Evolutionary conservation across 23 tunicate species (phyloP), one percentile per base, ranked within the genome.

Genomic region (Aplidium turbinatum): DNA sequence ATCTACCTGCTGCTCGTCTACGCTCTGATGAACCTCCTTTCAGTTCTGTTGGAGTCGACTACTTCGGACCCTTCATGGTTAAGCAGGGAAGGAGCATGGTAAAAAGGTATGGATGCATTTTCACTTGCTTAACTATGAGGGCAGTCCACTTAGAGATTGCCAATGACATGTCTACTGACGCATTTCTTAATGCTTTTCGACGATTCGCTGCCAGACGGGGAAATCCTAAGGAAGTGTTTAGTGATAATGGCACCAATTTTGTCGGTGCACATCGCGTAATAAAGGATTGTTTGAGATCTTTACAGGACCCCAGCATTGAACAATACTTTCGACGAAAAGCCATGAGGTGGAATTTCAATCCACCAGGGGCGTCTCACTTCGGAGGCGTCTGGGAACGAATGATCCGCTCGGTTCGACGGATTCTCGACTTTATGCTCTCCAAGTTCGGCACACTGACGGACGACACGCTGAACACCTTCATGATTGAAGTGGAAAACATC

Each of bases 61-160:
- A 69, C 35, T 31, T 68, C 11, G 79, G 84, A 3, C 84, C 79
- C 27, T 54, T 21, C 4, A 2, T 63, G 46, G 31, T 69, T 2
- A 47, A 70, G 26, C 74, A 67, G 31, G 78, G 78, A 7, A 65
- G 78, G 18, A 47, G 48, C 19, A 2, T 28, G 19, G 64, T 50
- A 4, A 69, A 78, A 50, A 54, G 64, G n/a, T 78, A 69, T 26
- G 78, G 63, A 1, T 68, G 63, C 47, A 19, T 70, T 3, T 68
- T 78, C 31, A 78, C 84, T 23, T 78, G 84, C 28, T 47, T 78
- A 5, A 22, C 77, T 6, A 78, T 65, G 4, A 26, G 84, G 4
- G 84, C 78, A 22, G 78, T 78, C 9, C 77, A 70, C 61, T 47
- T 78, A 13, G 79, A 78, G 26, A 22, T 68, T 6, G 64, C 47